These are phyloP conservation scores for Dendroctonus valens DNA, from an alignment of 1,140 invertebrate genomes.

Conservation along the genomic window DNA sequence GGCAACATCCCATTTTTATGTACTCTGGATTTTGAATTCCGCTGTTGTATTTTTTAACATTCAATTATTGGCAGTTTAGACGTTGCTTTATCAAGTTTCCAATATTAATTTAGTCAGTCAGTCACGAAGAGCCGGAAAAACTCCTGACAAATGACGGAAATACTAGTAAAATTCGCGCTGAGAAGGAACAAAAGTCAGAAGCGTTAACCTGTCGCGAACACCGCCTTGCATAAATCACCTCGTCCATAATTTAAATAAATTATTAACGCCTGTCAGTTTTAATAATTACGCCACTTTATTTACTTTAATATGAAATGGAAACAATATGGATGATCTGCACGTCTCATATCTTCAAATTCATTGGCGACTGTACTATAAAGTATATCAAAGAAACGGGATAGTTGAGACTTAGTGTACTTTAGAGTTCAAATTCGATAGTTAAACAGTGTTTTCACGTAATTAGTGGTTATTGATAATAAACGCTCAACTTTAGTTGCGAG, in stretches of 20 bases:
- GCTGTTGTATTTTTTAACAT: too few relatives aligned
- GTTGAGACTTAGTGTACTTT: background rate
- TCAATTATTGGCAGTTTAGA: too few relatives aligned
- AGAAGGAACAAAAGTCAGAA: slow-evolving; percentile 1
- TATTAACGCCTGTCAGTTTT: slow-evolving; percentile 17
- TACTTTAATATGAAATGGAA: background rate
- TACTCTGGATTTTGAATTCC: too few relatives aligned
- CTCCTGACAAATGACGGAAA: background rate
- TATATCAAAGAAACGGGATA: background rate
- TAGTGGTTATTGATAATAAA: background rate
- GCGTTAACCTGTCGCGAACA: slow-evolving; percentile 8
- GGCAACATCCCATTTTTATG: too few relatives aligned
- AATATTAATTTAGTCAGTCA: too few relatives aligned
- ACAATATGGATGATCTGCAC: background rate
- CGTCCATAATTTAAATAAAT: slow-evolving; percentile 22
- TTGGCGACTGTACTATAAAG: background rate
- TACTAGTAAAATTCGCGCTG: slow-evolving; percentile 1
- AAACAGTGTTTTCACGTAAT: background rate
- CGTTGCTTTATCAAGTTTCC: too few relatives aligned
- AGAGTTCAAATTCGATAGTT: background rate
- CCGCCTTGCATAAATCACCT: slow-evolving; percentile 12
- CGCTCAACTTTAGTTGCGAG: too few relatives aligned
- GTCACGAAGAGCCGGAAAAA: background rate
- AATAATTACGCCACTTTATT: slow-evolving; percentile 5
- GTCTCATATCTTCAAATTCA: background rate